phyloP scores from a whole-genome alignment of 2,888 invertebrate species.

The Erynnis tages region DNA sequence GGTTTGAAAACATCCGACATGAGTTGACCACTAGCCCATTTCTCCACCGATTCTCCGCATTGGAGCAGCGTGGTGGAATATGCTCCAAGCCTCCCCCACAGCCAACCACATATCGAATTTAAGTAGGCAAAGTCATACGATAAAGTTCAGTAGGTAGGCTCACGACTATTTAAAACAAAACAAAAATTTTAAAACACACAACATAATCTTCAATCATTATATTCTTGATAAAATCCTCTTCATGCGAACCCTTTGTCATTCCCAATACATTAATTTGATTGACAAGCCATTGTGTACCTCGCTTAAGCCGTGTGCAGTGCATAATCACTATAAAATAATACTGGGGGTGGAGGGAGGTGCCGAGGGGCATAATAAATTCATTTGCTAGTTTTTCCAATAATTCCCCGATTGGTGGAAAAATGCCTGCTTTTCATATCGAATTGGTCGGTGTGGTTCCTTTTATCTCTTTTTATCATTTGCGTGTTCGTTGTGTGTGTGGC shows the following conservation, averaged over 20 bases:
- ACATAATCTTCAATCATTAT: constrained; percentile 6
- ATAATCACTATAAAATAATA: constrained; percentile 67
- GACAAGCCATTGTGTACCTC: constrained; percentile 32
- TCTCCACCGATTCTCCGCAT: too few relatives aligned
- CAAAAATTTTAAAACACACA: too few relatives aligned
- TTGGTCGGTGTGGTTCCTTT: constrained; percentile 49
- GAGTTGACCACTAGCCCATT: too few relatives aligned
- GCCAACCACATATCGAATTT: too few relatives aligned
- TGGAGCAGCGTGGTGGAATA: too few relatives aligned
- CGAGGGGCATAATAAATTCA: constrained; percentile 72
- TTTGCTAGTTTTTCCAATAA: constrained; percentile 80
- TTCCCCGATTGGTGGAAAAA: constrained; percentile 78
- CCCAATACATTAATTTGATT: constrained; percentile 28
- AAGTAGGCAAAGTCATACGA: too few relatives aligned
- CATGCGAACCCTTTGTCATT: constrained; percentile 17
- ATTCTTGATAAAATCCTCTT: constrained; percentile 7
- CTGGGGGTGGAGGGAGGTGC: constrained; percentile 42
- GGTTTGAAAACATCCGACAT: too few relatives aligned
- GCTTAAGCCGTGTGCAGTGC: constrained; percentile 33
- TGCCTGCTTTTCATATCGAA: constrained; percentile 71
- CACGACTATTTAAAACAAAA: too few relatives aligned
- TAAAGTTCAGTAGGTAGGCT: too few relatives aligned
- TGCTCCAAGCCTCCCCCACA: too few relatives aligned
- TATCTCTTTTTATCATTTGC: constrained; percentile 61
- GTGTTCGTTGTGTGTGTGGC: constrained; percentile 24